Evolutionary conservation across 2,888 invertebrate genomes (phyloP).

Genomic region (Heliconius charithonia): DNA sequence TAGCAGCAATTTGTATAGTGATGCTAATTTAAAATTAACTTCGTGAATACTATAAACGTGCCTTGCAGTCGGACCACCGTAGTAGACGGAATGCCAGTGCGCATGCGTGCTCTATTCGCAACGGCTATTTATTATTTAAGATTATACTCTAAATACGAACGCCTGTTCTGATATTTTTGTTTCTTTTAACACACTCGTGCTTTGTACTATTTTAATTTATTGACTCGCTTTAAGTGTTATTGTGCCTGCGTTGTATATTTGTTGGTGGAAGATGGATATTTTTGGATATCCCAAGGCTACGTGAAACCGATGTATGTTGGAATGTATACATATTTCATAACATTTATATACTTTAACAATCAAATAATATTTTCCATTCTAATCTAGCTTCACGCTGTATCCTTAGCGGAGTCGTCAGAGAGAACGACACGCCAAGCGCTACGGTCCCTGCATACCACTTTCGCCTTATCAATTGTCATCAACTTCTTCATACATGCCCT

Average conservation of each 20-base stretch:
- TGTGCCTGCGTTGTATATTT: neutral
- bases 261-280: neutral
- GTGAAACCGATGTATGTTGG: neutral
- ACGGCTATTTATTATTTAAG: constrained; percentile 56
- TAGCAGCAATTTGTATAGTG: constrained; percentile 72
- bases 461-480: too few species aligned
- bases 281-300: neutral
- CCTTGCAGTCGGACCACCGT: constrained; percentile 73
- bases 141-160: constrained; percentile 51
- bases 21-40: constrained; percentile 82
- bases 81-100: constrained; percentile 51
- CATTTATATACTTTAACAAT: too few species aligned
- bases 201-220: constrained; percentile 34
- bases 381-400: too few species aligned
- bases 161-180: constrained; percentile 32
- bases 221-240: constrained; percentile 4
- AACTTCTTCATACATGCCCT: too few species aligned
- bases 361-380: too few species aligned
- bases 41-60: constrained; percentile 80
- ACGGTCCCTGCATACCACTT: too few species aligned
- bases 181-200: constrained; percentile 29
- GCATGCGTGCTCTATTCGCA: constrained; percentile 55
- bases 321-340: neutral
- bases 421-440: too few species aligned
- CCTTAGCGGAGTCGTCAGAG: too few species aligned